Base-by-base conservation (phyloP, 23 tunicate species). In the Trididemnum miniatum region DNA sequence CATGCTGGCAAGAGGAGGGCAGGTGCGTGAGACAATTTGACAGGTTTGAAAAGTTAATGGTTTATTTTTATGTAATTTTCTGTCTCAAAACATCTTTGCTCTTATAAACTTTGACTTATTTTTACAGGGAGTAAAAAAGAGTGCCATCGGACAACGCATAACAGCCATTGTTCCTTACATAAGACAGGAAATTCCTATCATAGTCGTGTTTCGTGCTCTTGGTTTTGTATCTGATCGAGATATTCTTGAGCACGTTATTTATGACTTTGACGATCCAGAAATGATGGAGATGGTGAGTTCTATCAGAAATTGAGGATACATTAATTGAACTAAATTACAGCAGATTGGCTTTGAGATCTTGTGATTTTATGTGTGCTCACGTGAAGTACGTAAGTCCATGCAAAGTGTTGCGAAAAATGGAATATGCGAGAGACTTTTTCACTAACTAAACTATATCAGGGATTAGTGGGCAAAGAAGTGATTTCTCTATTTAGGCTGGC, bases 221-320 rank as follows among this genome's bases (percentile, higher is more conserved):
- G 99, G 99, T 28, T 96, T 96, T 83, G 99, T 96, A 31, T 89
- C 99, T 0, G 99, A 96, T 65, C 89, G 99, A 26, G 99, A 96
- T 52, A 96, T 96, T 36, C 62, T 96, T 73, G 99, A 96, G 73
- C 99, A 96, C 72, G 94, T 96, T 71, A 93, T 96, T 49, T 96
- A 96, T 64, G 99, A 96, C 71, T 96, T 96, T 67, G 99, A 96
- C 71, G 99, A 96, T 75, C 99, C 99, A 2, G 99, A 96, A 81
- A 91, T 96, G 88, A 96, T 96, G 99, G 99, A 96, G 82, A 96
- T 96, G 99, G 99, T 89, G 31, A 34, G 75, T 54, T n/a, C n/a
- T n/a, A n/a, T n/a, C 0, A n/a, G n/a, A n/a, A n/a, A n/a, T n/a
- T n/a, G n/a, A n/a, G n/a, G n/a, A n/a, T n/a, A n/a, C n/a, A n/a